A percentile compares a stretch with the other conserved stretches of the same genome.
These are phyloP conservation scores for Netelia virgata DNA, from an alignment of 2,888 invertebrate species.

Conservation along the genomic window DNA sequence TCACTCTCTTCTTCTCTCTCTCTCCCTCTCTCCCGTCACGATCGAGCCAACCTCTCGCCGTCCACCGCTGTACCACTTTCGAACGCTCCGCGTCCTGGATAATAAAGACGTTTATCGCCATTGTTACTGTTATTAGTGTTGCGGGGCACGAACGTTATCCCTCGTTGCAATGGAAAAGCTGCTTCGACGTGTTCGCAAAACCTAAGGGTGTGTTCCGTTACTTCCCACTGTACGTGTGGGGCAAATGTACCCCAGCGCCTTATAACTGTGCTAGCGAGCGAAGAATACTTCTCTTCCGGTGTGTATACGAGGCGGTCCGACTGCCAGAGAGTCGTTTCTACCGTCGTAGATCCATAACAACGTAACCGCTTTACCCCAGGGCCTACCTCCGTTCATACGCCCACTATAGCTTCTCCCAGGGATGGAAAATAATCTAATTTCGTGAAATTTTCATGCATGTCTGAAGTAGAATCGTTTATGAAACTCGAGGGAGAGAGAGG, in stretches of 20 bases:
- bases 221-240: neutral
- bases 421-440: constrained; percentile 64
- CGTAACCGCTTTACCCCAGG: constrained; percentile 44
- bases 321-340: constrained; percentile 14
- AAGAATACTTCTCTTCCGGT: neutral
- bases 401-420: neutral
- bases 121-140: constrained; percentile 70
- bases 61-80: too few relatives aligned
- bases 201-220: constrained; percentile 17
- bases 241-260: constrained; percentile 9
- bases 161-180: constrained; percentile 31
- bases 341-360: constrained; percentile 33
- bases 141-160: constrained; percentile 40
- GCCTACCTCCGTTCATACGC: neutral
- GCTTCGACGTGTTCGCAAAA: constrained; percentile 35
- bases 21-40: constrained; percentile 20
- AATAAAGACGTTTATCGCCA: constrained; percentile 72
- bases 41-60: too few relatives aligned
- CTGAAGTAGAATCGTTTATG: constrained; percentile 14
- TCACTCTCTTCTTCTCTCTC: constrained; percentile 9
- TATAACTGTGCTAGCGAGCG: neutral
- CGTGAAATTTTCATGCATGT: constrained; percentile 48
- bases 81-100: constrained; percentile 58
- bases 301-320: constrained; percentile 15
- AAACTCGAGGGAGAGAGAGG: neutral